These are phyloP conservation scores for Brachionus plicatilis DNA, from an alignment of 1,140 invertebrate species.

Conservation along the genomic window DNA sequence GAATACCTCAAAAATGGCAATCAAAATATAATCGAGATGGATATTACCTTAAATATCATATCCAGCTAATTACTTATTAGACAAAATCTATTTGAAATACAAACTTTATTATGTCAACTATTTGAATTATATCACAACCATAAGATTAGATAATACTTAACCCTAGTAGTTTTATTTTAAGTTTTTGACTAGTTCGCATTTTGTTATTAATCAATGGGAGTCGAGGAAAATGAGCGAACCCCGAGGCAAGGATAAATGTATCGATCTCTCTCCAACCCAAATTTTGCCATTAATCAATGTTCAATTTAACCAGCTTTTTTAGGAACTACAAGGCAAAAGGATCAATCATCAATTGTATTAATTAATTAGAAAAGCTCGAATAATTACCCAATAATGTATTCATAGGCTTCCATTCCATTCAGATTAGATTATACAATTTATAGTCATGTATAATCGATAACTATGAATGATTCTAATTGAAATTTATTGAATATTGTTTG, in stretches of 20 bases:
- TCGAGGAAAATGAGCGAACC: background rate
- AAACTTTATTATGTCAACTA: slow-evolving; percentile 25
- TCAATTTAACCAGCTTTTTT: background rate
- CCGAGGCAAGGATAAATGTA: background rate
- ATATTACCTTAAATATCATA: slow-evolving; percentile 10
- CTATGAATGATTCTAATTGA: background rate
- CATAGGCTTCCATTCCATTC: background rate
- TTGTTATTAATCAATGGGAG: background rate
- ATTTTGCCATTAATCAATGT: background rate
- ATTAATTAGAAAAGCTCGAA: background rate
- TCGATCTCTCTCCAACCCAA: background rate
- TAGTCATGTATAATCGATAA: slow-evolving; percentile 13
- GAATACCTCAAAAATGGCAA: slow-evolving; percentile 21
- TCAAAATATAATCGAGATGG: slow-evolving; percentile 22
- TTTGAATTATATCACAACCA: slow-evolving; percentile 26
- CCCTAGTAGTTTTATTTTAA: background rate
- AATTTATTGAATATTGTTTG: slow-evolving; percentile 8
- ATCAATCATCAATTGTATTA: slow-evolving; percentile 14
- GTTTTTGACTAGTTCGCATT: background rate
- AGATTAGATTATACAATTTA: slow-evolving; percentile 26
- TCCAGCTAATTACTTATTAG: slow-evolving; percentile 4
- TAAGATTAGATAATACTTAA: slow-evolving; percentile 18
- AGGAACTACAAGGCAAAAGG: background rate
- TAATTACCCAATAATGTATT: background rate
- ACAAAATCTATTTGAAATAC: background rate